Conservation (phyloP, 2,888 invertebrate genomes). For the Calameuta filiformis region DNA sequence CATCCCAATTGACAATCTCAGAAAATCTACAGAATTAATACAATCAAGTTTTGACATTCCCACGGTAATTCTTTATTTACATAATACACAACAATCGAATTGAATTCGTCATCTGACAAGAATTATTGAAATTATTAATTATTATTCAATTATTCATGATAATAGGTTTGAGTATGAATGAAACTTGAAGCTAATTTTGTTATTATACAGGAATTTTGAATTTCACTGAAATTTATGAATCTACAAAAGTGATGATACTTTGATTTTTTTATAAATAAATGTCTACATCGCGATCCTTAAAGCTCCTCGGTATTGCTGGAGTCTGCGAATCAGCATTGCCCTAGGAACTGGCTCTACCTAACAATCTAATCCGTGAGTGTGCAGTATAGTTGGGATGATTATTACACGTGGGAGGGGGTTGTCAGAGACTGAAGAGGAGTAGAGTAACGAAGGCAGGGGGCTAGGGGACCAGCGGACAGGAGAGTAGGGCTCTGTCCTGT, state of each 20-base stretch:
- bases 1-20: not conserved
- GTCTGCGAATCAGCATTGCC: not conserved
- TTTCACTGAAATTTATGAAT: not conserved
- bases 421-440: constrained; percentile 24
- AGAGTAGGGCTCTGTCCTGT: constrained; percentile 24
- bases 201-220: not conserved
- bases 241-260: not conserved
- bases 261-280: not conserved
- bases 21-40: not conserved
- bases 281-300: not conserved
- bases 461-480: constrained; percentile 22
- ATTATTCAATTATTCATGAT: not conserved
- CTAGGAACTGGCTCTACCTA: constrained; percentile 11
- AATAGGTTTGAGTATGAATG: not conserved
- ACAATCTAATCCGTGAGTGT: constrained; percentile 40
- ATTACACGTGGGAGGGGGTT: constrained; percentile 42
- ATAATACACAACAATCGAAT: not conserved
- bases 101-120: not conserved
- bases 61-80: not conserved
- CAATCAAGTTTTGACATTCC: not conserved
- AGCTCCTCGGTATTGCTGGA: not conserved
- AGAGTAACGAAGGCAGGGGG: constrained; percentile 23
- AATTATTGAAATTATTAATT: not conserved
- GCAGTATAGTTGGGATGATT: constrained; percentile 42
- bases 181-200: not conserved